phyloP scores from a whole-genome alignment of 2,888 invertebrate species.

The Nipponacmea schrenckii region DNA sequence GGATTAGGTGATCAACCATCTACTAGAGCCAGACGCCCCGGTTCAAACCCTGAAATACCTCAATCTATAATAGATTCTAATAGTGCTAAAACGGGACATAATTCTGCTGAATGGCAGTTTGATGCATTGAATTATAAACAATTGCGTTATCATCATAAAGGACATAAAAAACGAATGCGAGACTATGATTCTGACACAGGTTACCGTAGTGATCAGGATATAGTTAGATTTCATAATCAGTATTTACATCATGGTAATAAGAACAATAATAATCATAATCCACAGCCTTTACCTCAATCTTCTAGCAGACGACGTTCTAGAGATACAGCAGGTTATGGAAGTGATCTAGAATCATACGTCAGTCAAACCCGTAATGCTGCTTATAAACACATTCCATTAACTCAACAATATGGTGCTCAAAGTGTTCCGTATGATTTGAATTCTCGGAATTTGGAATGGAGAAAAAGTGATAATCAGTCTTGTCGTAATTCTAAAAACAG shows the following conservation, averaged over 20 bases:
- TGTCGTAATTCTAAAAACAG: neutral
- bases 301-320: conserved; percentile 14
- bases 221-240: conserved; percentile 34
- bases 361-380: conserved; percentile 31
- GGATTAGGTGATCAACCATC: neutral
- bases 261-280: conserved; percentile 20
- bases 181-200: conserved; percentile 66
- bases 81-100: neutral
- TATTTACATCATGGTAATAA: conserved; percentile 13
- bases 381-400: conserved; percentile 24
- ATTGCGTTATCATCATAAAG: conserved; percentile 21
- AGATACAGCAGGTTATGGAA: conserved; percentile 54
- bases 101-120: neutral
- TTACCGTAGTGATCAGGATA: conserved; percentile 59
- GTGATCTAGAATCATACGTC: conserved; percentile 59
- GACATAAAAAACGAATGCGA: conserved; percentile 39
- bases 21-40: neutral
- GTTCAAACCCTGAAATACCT: neutral
- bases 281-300: conserved; percentile 26
- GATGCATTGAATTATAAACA: conserved; percentile 4
- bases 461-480: neutral
- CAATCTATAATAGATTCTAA: neutral
- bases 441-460: conserved; percentile 13
- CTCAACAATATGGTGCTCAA: conserved; percentile 29
- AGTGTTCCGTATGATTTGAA: conserved; percentile 39